Evolutionary conservation across 2,113 vertebrate genomes (phyloP).

Genomic region (Vireo altiloquus): DNA sequence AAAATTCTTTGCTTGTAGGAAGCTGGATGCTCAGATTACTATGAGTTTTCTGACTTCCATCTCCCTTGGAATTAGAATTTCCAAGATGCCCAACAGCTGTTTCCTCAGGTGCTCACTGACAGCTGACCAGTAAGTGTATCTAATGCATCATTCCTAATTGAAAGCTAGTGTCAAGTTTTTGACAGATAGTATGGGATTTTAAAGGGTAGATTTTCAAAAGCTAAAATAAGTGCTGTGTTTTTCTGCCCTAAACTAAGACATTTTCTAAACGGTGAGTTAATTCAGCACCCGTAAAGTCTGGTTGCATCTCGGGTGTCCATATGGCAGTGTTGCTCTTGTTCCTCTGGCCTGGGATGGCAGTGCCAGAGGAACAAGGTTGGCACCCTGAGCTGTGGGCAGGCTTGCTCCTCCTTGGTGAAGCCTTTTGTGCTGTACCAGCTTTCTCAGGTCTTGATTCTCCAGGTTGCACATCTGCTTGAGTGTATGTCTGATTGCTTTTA

Average conservation of each 20-base stretch:
- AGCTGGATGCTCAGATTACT: neutral
- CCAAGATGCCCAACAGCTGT: neutral
- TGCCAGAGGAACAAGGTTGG: neutral
- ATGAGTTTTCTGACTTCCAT: neutral
- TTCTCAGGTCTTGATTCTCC: neutral
- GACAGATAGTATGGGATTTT: neutral
- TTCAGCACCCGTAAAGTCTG: neutral
- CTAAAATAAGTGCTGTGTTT: neutral
- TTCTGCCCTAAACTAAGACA: neutral
- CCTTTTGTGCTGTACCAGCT: neutral
- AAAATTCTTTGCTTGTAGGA: neutral
- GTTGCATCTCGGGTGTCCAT: neutral
- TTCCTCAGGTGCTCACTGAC: neutral
- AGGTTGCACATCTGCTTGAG: neutral
- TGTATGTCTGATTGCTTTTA: neutral
- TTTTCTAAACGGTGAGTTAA: neutral
- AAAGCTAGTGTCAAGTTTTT: neutral
- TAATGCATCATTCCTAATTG: neutral
- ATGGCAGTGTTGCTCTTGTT: neutral
- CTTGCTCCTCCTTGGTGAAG: rapidly evolving
- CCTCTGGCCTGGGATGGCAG: neutral
- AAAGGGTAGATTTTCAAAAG: neutral
- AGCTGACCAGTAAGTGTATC: neutral
- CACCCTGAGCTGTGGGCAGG: neutral
- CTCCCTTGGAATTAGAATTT: neutral